phyloP scores from a whole-genome alignment of 2,888 invertebrate genomes.

The Chrysomela aeneicollis region DNA sequence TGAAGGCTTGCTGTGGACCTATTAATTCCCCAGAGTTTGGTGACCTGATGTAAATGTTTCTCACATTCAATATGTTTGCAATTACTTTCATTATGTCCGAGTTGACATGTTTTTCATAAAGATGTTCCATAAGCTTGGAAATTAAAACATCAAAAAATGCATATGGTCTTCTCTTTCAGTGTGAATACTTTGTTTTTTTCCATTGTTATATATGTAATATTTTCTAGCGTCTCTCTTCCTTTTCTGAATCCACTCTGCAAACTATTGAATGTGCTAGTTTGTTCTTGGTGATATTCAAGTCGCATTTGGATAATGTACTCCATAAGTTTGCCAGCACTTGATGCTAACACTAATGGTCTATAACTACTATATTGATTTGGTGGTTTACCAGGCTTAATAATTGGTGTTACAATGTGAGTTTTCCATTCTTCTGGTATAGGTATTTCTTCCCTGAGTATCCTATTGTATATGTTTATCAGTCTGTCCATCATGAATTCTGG shows the following conservation, averaged over 20 bases:
- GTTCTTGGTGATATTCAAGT: neutral
- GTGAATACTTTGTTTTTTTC: neutral
- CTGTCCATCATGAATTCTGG: neutral
- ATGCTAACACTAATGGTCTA: constrained; percentile 17
- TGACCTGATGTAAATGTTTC: neutral
- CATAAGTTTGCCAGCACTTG: neutral
- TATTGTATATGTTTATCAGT: constrained; percentile 17
- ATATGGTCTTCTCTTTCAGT: neutral
- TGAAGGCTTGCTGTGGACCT: neutral
- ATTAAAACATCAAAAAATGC: constrained; percentile 11
- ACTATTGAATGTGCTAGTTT: neutral
- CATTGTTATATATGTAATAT: neutral
- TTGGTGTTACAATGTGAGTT: constrained; percentile 15
- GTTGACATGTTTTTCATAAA: neutral
- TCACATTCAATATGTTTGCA: neutral
- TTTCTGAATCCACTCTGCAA: constrained; percentile 5
- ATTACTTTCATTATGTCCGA: neutral
- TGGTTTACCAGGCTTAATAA: constrained; percentile 9
- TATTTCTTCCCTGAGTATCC: constrained; percentile 4
- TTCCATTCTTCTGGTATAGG: constrained; percentile 25
- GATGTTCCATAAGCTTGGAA: neutral
- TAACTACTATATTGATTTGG: neutral
- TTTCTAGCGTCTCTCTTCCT: neutral
- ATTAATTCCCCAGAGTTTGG: neutral
- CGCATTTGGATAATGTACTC: neutral